Evolutionary conservation across 2,113 vertebrate species (phyloP), one percentile per base, ranked within the genome.

Genomic region (Osmerus mordax): DNA sequence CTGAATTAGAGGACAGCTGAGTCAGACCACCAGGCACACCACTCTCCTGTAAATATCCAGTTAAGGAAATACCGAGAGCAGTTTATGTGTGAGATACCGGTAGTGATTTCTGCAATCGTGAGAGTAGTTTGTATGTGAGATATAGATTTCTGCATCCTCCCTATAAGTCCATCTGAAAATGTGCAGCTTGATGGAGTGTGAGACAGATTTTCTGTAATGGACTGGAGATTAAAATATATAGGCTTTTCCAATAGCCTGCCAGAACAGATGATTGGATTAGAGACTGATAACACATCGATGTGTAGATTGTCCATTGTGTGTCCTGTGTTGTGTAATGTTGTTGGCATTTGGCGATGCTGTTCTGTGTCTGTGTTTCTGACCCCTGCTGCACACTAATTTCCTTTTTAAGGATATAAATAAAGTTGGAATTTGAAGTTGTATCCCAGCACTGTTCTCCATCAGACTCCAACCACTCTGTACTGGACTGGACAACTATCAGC

Each of bases 171-270:
- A 25, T 6, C 9, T 59, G 19, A 13, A 59, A 32, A 36, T 3
- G 59, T 56, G 64, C 12, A 67, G 65, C 73, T 80, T 83, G 64
- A 75, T 75, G 65, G 71, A 65, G 78, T 74, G 81, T 67, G 84
- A 79, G 86, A 82, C 69, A 29, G 59, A 60, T 23, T 60, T 3
- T 3, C 6, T 6, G 13, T 65, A 71, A 72, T 15, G 56, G 67
- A 74, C n/a, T 2, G 70, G 70, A 72, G 84, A 87, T 86, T 87
- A 88, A 52, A 64, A 65, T 72, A 86, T 78, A 61, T 52, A 56
- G 55, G 85, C 70, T 84, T 71, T 74, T 67, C 73, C 56, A 3
- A 23, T 29, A 25, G 21, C 54, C 63, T 4, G 9, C 25, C 25
- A 28, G 25, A 28, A 29, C 41, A 52, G 69, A n/a, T 21, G 55